Conservation (phyloP, 2,888 invertebrate species). For the Platerodrilus igneus region DNA sequence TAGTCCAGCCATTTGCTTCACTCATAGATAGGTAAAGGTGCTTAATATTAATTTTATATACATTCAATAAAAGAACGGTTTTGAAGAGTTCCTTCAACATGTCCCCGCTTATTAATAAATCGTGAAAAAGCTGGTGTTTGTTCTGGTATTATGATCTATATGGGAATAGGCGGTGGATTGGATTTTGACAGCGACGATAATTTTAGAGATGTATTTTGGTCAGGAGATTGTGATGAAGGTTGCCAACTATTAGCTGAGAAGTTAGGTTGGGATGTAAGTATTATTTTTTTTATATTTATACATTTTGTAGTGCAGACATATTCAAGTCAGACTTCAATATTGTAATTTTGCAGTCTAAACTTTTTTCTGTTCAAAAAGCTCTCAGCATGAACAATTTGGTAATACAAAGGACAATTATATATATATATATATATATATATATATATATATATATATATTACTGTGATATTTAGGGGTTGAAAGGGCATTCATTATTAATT, state of each 20-base stretch:
- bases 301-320: too few relatives aligned
- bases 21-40: conserved; percentile 68
- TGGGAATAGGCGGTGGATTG: conserved; percentile 56
- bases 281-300: conserved; percentile 1
- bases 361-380: too few relatives aligned
- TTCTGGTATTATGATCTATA: conserved; percentile 40
- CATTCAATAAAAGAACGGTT: conserved; percentile 6
- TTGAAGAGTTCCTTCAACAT: conserved; percentile 60
- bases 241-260: conserved; percentile 67
- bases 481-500: too few relatives aligned
- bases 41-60: too few relatives aligned
- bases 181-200: conserved; percentile 62
- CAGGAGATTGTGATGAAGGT: conserved; percentile 82
- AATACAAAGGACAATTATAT: too few relatives aligned
- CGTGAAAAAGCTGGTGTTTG: conserved; percentile 66
- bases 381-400: too few relatives aligned
- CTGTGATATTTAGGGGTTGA: too few relatives aligned
- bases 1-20: conserved; percentile 92
- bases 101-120: conserved; percentile 83
- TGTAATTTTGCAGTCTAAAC: too few relatives aligned
- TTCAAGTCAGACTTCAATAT: too few relatives aligned
- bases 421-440: too few relatives aligned
- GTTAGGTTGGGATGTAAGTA: conserved; percentile 66
- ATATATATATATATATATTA: too few relatives aligned
- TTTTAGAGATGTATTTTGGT: conserved; percentile 70